A percentile compares a stretch with the other conserved stretches of the same genome.
These are phyloP conservation scores for Gallirallus australis DNA, from an alignment of 2,797 vertebrate genomes.

Conservation along the genomic window DNA sequence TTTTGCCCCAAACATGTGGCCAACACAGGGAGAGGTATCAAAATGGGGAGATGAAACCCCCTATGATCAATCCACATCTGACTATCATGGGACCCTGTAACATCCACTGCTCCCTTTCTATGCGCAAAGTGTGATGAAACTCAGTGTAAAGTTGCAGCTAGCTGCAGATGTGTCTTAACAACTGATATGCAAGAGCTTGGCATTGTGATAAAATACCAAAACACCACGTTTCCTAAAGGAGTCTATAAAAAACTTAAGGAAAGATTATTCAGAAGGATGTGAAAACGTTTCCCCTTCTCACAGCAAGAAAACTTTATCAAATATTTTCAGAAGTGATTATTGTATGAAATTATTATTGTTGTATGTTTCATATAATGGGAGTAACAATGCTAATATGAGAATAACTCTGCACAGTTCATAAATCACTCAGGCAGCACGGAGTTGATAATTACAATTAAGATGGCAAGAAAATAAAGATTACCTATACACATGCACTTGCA, in stretches of 20 bases:
- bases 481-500: neutral
- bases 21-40: neutral
- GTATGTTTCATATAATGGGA: neutral
- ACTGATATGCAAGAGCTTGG: neutral
- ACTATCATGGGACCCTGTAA: neutral
- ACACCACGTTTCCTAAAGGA: neutral
- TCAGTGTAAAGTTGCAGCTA: neutral
- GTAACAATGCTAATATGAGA: neutral
- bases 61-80: accelerated
- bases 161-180: neutral
- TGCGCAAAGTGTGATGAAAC: neutral
- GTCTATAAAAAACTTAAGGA: neutral
- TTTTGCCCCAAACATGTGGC: neutral
- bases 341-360: neutral
- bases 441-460: slow-evolving; percentile 44
- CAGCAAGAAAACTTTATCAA: neutral
- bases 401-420: slow-evolving; percentile 5
- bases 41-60: neutral
- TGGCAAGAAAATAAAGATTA: neutral
- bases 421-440: neutral
- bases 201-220: neutral
- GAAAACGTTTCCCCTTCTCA: neutral
- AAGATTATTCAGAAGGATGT: neutral
- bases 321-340: neutral
- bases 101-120: accelerated